Evolutionary conservation across 2,113 vertebrate genomes (phyloP).

Genomic region (Sinocyclocheilus maitianheensis): DNA sequence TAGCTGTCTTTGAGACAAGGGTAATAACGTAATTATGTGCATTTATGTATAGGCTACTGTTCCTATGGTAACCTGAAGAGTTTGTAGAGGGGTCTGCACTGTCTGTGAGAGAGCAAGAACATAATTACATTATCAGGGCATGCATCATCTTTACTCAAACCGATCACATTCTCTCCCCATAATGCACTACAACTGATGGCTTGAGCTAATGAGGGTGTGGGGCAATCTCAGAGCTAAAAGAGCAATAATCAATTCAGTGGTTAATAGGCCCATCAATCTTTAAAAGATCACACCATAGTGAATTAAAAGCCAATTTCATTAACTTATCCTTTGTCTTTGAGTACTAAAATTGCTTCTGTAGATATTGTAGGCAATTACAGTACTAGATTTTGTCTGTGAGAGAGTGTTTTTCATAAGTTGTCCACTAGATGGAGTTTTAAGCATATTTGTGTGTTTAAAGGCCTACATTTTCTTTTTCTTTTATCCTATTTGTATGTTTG

Average conservation of each 20-base stretch:
- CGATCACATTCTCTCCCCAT: slow-evolving; percentile 1
- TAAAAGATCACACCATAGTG: not conserved
- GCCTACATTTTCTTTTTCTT: not conserved
- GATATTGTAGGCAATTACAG: not conserved
- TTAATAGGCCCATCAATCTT: slow-evolving; percentile 23
- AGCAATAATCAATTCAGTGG: slow-evolving; percentile 14
- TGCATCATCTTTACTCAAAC: not conserved
- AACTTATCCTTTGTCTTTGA: not conserved
- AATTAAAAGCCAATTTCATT: not conserved
- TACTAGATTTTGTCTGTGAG: not conserved
- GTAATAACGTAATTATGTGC: slow-evolving; percentile 41
- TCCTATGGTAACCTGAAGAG: slow-evolving; percentile 48
- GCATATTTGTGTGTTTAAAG: not conserved
- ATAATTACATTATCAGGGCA: not conserved
- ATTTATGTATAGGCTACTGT: slow-evolving; percentile 43
- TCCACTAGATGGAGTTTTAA: slow-evolving; percentile 34
- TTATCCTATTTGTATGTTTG: not conserved
- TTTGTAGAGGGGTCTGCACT: not conserved
- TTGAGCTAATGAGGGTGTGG: not conserved
- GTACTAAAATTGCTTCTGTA: not conserved
- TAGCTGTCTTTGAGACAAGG: slow-evolving; percentile 31
- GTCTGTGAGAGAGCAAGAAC: slow-evolving; percentile 12
- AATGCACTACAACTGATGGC: slow-evolving; percentile 10
- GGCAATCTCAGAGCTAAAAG: not conserved
- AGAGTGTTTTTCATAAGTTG: not conserved